These are phyloP conservation scores for Eupithecia vulgata DNA, from an alignment of 2,888 invertebrate genomes.

Conservation along the genomic window DNA sequence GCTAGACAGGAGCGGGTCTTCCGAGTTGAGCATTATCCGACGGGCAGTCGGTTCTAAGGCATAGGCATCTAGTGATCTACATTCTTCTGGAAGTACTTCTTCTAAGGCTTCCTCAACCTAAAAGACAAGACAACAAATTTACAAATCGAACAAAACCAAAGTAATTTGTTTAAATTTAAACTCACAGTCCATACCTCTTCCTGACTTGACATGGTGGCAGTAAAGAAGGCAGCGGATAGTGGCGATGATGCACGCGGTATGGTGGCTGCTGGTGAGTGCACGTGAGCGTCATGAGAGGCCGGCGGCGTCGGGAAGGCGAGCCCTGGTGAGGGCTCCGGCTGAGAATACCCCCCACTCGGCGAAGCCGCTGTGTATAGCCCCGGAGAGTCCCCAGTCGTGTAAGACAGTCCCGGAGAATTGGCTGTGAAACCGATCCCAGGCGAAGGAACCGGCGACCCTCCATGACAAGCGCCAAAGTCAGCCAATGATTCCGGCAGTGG, in stretches of 20 bases:
- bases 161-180: neutral
- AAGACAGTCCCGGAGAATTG: conserved; percentile 87
- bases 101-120: conserved; percentile 92
- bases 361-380: conserved; percentile 74
- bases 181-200: conserved; percentile 85
- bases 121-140: conserved; percentile 36
- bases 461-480: conserved; percentile 92
- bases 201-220: conserved; percentile 92
- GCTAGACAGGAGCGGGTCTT: conserved; percentile 92
- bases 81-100: conserved; percentile 92
- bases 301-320: conserved; percentile 94
- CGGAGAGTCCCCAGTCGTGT: conserved; percentile 87
- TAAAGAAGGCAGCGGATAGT: conserved; percentile 92
- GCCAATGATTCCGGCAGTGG: conserved; percentile 91
- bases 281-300: conserved; percentile 89
- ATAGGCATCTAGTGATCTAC: conserved; percentile 85
- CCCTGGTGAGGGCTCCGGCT: conserved; percentile 86
- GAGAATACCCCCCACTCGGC: conserved; percentile 74
- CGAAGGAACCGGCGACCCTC: conserved; percentile 77
- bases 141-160: neutral
- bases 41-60: conserved; percentile 88
- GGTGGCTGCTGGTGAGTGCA: conserved; percentile 85
- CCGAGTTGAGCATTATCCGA: conserved; percentile 94
- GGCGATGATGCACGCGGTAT: conserved; percentile 91
- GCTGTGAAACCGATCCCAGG: conserved; percentile 81